Conservation (phyloP, 2,888 invertebrate species). For the Himalopsyche japonica region DNA sequence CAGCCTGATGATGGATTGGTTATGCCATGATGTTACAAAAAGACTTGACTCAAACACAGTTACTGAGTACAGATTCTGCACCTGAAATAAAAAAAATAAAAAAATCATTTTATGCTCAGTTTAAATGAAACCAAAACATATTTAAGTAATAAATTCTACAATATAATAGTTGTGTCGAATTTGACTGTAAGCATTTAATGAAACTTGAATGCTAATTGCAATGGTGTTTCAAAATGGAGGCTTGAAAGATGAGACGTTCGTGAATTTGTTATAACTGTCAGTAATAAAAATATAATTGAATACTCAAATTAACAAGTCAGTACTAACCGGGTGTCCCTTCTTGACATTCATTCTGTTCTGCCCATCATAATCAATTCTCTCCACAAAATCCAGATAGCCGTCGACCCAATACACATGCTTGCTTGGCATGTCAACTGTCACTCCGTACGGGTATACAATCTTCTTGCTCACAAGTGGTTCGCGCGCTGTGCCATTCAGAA, state of each 20-base stretch:
- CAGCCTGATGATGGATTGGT: constrained; percentile 65
- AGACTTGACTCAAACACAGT: constrained; percentile 74
- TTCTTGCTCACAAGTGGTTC: constrained; percentile 65
- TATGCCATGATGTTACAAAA: constrained; percentile 74
- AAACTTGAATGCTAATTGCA: too few relatives aligned
- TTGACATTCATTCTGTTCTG: constrained; percentile 64
- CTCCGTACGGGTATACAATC: constrained; percentile 77
- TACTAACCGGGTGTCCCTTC: constrained; percentile 56
- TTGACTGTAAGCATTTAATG: too few relatives aligned
- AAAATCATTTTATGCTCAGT: background rate
- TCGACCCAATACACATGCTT: constrained; percentile 80
- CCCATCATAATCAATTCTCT: constrained; percentile 78
- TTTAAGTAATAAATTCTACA: too few relatives aligned
- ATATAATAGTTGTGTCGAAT: too few relatives aligned
- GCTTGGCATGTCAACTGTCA: constrained; percentile 72
- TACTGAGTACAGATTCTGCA: constrained; percentile 70
- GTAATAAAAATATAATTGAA: background rate
- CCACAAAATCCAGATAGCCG: constrained; percentile 76
- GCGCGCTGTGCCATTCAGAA: constrained; percentile 67
- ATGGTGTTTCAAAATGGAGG: too few relatives aligned
- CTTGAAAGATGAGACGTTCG: too few relatives aligned
- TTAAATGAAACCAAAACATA: too few relatives aligned
- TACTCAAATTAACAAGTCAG: background rate
- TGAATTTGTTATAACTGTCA: background rate
- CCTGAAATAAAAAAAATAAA: constrained; percentile 50